Base-by-base conservation (phyloP, 2,888 invertebrate species). In the Nowickia ferox region DNA sequence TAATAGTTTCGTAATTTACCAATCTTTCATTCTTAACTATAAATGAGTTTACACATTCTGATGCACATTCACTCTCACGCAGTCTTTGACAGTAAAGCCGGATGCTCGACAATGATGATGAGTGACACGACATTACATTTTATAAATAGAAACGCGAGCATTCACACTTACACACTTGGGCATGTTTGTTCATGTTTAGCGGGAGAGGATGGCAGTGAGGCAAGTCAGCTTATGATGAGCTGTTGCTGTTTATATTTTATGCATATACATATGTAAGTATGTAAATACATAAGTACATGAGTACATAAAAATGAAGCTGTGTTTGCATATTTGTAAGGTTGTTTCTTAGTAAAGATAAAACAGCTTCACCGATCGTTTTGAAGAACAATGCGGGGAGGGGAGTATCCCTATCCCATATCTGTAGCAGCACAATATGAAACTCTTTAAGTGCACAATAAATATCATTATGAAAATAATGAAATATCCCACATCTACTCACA, bases 21-120 rank as follows among this genome's bases (percentile, higher is more conserved):
- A 53, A 61, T 59, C 63, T 55, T 55, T 10, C 55, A 55, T 55
- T 55, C 55, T 55, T 55, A n/a, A n/a, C n/a, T n/a, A 4, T 11
- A 13, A 55, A 22, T 55, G 11, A 17, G 11, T 42, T 19, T 40
- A 59, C 59, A 61, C 42, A 44, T 51, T 22, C 1, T 15, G 48
- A 1, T 9, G 69, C 40, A 74, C 17, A 65, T 38, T 66, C 11
- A 57, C 53, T 48, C 42, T 57, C 51, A 77, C 65, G 19, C 61
- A 76, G 55, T 75, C 61, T 55, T 68, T 44, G 61, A 55, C 68
- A 68, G 61, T 19, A 75, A 69, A 55, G 51, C 61, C 57, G 59
- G 77, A 74, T 75, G 76, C 76, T 84, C 77, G 81, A 79, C 87
- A 79, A 87, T 85, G 85, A 87, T 87, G 83, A 86, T 86, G 84